Evolutionary conservation across 2,113 vertebrate species (phyloP), one percentile per base, ranked within the genome.

Genomic region (Rhynchopsitta pachyrhyncha): DNA sequence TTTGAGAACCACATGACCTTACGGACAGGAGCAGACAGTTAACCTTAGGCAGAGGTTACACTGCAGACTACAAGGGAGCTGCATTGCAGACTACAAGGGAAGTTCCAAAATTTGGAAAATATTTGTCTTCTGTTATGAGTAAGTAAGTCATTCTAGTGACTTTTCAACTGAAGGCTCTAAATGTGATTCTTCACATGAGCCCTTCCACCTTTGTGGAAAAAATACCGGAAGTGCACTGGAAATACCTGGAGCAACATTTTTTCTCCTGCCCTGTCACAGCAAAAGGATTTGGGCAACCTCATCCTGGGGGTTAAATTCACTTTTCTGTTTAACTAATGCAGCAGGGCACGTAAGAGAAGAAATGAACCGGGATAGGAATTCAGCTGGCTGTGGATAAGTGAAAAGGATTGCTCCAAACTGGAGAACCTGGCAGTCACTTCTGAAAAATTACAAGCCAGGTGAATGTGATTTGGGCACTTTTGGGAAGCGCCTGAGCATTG

Each of bases 181-280:
- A 68, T 13, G 6, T 6, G 12, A 39, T 50, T 76, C 33, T 50
- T 64, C 19, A 44, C 74, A 37, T 0, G 0, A 75, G n/a, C 6
- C 13, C 63, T 59, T 64, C 53, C 50, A 57, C 13, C n/a, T 67
- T 31, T 63, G 12, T 20, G 31, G 53, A 20, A 55, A 20, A 20
- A 55, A 33, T 33, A 55, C 53, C 31, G 33, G 53, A 55, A 55
- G 6, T 33, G 53, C 33, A 11, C 23, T 29, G 25, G 25, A 35
- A 83, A 59, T 25, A 42, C 13, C 39, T 0, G 4, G 52, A 74
- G 33, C 31, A 62, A 33, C 3, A 1, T 23, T 31, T 33, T 62
- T 31, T 59, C 18, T 15, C 41, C 27, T 10, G 3, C 35, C 41
- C 18, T 28, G 33, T 11, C 27, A 63, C 29, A 3, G 6, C 4